These are phyloP conservation scores for Lacanobia wlatinum DNA, from an alignment of 2,888 invertebrate genomes.

Conservation along the genomic window DNA sequence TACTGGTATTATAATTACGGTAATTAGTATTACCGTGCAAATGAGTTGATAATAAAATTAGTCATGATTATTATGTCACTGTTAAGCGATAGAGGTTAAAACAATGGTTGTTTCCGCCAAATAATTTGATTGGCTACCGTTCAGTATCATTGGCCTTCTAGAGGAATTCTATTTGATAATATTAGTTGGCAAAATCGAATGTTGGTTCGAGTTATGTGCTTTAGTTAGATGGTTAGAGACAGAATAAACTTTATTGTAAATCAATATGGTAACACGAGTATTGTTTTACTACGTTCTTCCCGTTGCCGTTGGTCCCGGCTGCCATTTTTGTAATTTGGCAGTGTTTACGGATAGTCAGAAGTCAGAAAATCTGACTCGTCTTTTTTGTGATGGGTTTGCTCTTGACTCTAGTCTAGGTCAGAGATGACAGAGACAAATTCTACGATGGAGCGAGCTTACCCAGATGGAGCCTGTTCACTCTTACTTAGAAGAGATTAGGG, in stretches of 20 bases:
- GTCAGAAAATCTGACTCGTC: no score
- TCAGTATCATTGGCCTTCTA: conserved; percentile 3
- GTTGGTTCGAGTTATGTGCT: neutral
- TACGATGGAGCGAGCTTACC: no score
- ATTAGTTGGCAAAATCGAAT: neutral
- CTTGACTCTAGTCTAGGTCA: no score
- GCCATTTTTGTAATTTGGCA: no score
- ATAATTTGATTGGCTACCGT: conserved; percentile 37
- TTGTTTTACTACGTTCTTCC: no score
- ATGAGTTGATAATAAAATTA: conserved; percentile 49
- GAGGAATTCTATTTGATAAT: conserved; percentile 4
- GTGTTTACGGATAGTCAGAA: no score
- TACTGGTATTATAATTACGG: conserved; percentile 10
- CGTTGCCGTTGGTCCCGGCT: no score
- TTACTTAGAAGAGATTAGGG: no score
- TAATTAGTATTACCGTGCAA: conserved; percentile 17
- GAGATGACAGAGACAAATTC: no score
- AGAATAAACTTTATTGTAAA: neutral
- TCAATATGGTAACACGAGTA: no score
- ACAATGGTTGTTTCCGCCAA: conserved; percentile 38
- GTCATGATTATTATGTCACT: conserved; percentile 33
- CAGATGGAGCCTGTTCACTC: no score
- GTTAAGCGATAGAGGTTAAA: conserved; percentile 32
- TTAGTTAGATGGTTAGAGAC: neutral
- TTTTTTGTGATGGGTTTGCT: no score